Base-by-base conservation (phyloP, 1,140 invertebrate species). In the Pogonus chalceus region DNA sequence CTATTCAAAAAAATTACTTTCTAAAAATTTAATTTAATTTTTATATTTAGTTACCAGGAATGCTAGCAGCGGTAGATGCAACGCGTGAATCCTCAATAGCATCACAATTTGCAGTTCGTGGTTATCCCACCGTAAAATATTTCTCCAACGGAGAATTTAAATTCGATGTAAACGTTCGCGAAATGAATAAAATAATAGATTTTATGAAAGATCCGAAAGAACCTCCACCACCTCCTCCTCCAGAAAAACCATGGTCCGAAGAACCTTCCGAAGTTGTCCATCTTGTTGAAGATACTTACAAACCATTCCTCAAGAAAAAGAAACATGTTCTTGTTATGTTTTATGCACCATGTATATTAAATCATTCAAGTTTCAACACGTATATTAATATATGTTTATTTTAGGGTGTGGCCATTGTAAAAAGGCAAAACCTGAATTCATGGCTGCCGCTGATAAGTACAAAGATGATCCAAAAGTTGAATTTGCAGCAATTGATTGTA, bases 381-480 rank as follows among this genome's bases (percentile, higher is more conserved):
- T 31, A 31, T 31, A 31, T 31, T 4, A 14, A 16, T 35, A 47
- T 52, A 52, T 57, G 56, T 55, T 58, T 60, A 49, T 55, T 69
- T 49, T 61, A 92, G 88, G 90, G 90, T 94, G 91, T 72, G 90
- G 90, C 4, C 90, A 93, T 69, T 94, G 91, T 67, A 93, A 92
- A 65, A 83, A 81, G 60, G 83, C 88, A 0, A 93, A 94, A 69
- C 90, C 90, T 14, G 88, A 92, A 69, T 90, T 87, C 65, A 79
- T 76, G 16, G 74, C 75, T 35, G 88, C 90, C 2, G 90, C 91
- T 7, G 81, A 81, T 48, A 68, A 76, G 26, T 82, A 89, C 59
- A 82, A 82, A 26, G 82, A 86, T 56, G 81, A 87, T 65, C 72
- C 81, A 7, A 79, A 85, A 72, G 78, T 90, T 4, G 79, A 81